Percentiles rank a stretch among this genome's conserved stretches.
Conservation (phyloP, 1,140 invertebrate genomes). For the Leucophenga varia region DNA sequence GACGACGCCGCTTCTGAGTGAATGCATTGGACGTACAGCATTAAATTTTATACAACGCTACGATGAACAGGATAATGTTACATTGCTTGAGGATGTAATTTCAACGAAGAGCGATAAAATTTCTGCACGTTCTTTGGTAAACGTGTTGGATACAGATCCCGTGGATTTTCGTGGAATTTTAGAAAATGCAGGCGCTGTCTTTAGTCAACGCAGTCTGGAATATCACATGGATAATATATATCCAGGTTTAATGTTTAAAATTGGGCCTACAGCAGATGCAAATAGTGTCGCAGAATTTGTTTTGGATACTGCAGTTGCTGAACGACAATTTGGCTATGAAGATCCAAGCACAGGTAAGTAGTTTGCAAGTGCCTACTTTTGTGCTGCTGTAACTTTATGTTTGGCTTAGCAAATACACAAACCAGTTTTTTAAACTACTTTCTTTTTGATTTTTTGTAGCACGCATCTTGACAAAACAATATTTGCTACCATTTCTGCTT, state of each 20-base stretch:
- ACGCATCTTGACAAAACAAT: constrained; percentile 66
- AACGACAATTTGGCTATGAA: constrained; percentile 54
- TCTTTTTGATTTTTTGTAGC: constrained; percentile 60
- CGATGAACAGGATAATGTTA: constrained; percentile 66
- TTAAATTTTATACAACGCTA: constrained; percentile 65
- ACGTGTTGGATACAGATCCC: constrained; percentile 70
- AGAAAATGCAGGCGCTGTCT: constrained; percentile 68
- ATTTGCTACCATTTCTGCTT: constrained; percentile 70
- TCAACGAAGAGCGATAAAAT: constrained; percentile 62
- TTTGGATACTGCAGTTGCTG: constrained; percentile 62
- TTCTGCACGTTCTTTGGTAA: constrained; percentile 57
- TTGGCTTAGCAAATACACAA: background rate
- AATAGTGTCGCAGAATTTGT: constrained; percentile 72
- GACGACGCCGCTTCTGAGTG: constrained; percentile 36
- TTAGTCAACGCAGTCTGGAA: constrained; percentile 69
- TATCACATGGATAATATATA: constrained; percentile 71
- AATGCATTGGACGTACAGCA: constrained; percentile 70
- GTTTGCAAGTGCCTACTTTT: too few species aligned
- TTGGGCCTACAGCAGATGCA: constrained; percentile 65
- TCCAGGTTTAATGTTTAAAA: constrained; percentile 69
- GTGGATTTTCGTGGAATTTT: constrained; percentile 69
- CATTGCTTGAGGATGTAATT: constrained; percentile 63
- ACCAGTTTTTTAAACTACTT: background rate
- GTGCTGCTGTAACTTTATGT: too few species aligned
- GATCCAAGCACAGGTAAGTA: constrained; percentile 58